Evolutionary conservation across 2,888 invertebrate species (phyloP), one percentile per base, ranked within the genome.

Genomic region (Hedya salicella): DNA sequence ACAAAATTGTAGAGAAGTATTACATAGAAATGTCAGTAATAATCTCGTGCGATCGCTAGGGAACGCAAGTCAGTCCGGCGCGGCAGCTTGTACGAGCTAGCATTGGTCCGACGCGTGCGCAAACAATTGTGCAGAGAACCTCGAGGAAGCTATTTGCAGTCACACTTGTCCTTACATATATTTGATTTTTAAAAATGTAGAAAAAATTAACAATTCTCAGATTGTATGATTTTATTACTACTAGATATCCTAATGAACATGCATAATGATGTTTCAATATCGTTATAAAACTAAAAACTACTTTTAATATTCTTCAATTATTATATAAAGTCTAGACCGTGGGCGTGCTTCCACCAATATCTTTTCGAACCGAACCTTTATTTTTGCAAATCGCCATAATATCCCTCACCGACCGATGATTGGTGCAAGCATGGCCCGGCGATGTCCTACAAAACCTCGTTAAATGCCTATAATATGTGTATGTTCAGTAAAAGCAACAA

Each of bases 251-350:
- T 76, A 75, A 71, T 75, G 79, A 80, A 78, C 79, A 80, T 80
- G 80, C 78, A 73, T 74, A 78, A 77, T 78, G 73, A 59, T 77
- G 78, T 75, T 77, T 77, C 76, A 79, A 80, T 82, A 80, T 79
- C 64, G 70, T 76, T 81, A 83, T 76, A 83, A 85, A 87, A 86
- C 86, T 85, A 86, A 83, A 79, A 74, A 73, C 83, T 82, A 81
- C 78, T 69, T 76, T 67, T 69, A 61, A 71, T 73, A 75, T 56
- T 67, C 69, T 70, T 71, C 64, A 75, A 72, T 71, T 74, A 76
- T 74, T 73, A 75, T 77, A 67, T 64, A 63, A 78, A 75, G 75
- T 74, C 75, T 78, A 76, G 75, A 70, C 68, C 69, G 72, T 73
- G 78, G 77, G 76, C 77, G 68, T 81, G 80, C 80, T 80, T 79